These are phyloP conservation scores for Tipula lateralis DNA, from an alignment of 2,888 invertebrate genomes.

Conservation along the genomic window DNA sequence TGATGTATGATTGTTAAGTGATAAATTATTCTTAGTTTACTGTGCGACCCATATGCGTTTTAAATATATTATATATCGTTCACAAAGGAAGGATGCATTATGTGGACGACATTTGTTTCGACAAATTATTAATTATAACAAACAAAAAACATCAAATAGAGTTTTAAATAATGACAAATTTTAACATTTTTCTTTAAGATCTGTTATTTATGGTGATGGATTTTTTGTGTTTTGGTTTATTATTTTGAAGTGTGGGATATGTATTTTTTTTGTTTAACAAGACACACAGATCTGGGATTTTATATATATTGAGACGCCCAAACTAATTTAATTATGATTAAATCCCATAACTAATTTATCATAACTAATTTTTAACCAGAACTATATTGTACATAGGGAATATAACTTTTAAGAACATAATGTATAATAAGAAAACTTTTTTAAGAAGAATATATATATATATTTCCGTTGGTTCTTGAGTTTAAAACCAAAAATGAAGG, in stretches of 20 bases:
- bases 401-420: no score
- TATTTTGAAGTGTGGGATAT: not conserved
- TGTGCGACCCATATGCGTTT: not conserved
- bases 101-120: not conserved
- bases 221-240: not conserved
- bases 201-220: conserved; percentile 19
- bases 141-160: not conserved
- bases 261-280: no score
- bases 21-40: not conserved
- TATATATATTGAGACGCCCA: not conserved
- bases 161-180: not conserved
- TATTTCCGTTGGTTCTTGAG: not conserved
- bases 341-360: conserved; percentile 11
- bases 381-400: not conserved
- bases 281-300: not conserved
- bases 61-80: not conserved
- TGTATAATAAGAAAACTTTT: not conserved
- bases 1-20: not conserved
- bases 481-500: not conserved
- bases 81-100: conserved; percentile 9
- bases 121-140: not conserved
- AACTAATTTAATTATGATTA: not conserved
- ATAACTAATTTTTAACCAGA: not conserved
- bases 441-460: not conserved
- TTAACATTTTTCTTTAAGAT: conserved; percentile 5